A percentile compares a stretch with the other conserved stretches of the same genome.
These are phyloP conservation scores for Cepaea nemoralis DNA, from an alignment of 1,140 invertebrate species.

Conservation along the genomic window DNA sequence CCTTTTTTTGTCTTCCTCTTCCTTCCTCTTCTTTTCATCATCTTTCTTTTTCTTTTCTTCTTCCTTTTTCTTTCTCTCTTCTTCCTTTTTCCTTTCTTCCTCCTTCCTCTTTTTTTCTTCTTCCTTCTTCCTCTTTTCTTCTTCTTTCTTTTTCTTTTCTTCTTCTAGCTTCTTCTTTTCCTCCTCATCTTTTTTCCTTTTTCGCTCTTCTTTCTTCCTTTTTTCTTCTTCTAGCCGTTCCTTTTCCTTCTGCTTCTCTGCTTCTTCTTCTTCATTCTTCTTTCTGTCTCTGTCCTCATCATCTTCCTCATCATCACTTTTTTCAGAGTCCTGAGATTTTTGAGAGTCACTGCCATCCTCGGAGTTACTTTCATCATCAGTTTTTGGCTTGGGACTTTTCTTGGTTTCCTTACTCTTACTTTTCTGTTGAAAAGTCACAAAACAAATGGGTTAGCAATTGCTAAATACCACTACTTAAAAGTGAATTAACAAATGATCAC, in stretches of 20 bases:
- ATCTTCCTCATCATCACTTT: neutral
- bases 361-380: slow-evolving; percentile 4
- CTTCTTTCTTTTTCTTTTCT: neutral
- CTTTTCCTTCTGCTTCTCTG: neutral
- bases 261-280: neutral
- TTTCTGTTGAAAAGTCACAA: neutral
- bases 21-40: slow-evolving; percentile 23
- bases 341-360: neutral
- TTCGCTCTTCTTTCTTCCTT: slow-evolving; percentile 22
- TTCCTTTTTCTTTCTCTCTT: slow-evolving; percentile 16
- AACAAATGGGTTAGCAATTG: too few relatives aligned
- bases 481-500: too few relatives aligned
- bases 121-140: neutral
- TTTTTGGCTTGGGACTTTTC: neutral
- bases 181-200: slow-evolving; percentile 41
- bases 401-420: neutral
- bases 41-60: neutral
- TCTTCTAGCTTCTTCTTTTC: neutral
- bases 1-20: slow-evolving; percentile 3
- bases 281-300: neutral
- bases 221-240: neutral
- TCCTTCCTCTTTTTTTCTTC: neutral
- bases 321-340: neutral
- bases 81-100: neutral
- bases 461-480: too few relatives aligned